A percentile compares a stretch with the other conserved stretches of the same genome.
These are phyloP conservation scores for Agrotis ipsilon DNA, from an alignment of 2,888 invertebrate genomes.

Conservation along the genomic window DNA sequence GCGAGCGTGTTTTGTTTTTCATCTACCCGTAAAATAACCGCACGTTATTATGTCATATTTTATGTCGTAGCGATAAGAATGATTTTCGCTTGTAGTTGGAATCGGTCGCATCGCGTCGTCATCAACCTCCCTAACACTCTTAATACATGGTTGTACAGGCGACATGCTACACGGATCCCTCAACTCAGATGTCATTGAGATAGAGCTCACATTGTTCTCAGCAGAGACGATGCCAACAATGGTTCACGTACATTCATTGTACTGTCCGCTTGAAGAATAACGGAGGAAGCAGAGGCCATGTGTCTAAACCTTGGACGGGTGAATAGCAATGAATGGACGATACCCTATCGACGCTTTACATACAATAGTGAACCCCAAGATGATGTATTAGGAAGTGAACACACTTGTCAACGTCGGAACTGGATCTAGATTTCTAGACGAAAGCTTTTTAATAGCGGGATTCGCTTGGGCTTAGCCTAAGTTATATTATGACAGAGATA, in stretches of 20 bases:
- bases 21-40: too few relatives aligned
- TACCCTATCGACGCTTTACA: slow-evolving; percentile 62
- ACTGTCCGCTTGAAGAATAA: slow-evolving; percentile 85
- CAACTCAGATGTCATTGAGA: slow-evolving; percentile 87
- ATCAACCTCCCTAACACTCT: too few relatives aligned
- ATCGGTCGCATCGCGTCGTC: too few relatives aligned
- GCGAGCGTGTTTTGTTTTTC: too few relatives aligned
- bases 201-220: slow-evolving; percentile 77
- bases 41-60: too few relatives aligned
- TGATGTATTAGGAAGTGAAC: slow-evolving; percentile 24
- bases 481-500: too few relatives aligned
- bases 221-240: slow-evolving; percentile 77
- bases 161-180: slow-evolving; percentile 76
- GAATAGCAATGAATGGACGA: slow-evolving; percentile 72
- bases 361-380: slow-evolving; percentile 65
- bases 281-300: slow-evolving; percentile 84
- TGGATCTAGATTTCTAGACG: too few relatives aligned
- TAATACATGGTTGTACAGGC: slow-evolving; percentile 26
- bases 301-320: slow-evolving; percentile 85
- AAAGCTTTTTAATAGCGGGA: too few relatives aligned
- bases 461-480: too few relatives aligned
- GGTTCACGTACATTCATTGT: slow-evolving; percentile 82
- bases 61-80: too few relatives aligned
- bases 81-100: too few relatives aligned
- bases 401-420: background rate